Evolutionary conservation across 2,797 vertebrate species (phyloP).

Genomic region (Rhyacichthys aspro): DNA sequence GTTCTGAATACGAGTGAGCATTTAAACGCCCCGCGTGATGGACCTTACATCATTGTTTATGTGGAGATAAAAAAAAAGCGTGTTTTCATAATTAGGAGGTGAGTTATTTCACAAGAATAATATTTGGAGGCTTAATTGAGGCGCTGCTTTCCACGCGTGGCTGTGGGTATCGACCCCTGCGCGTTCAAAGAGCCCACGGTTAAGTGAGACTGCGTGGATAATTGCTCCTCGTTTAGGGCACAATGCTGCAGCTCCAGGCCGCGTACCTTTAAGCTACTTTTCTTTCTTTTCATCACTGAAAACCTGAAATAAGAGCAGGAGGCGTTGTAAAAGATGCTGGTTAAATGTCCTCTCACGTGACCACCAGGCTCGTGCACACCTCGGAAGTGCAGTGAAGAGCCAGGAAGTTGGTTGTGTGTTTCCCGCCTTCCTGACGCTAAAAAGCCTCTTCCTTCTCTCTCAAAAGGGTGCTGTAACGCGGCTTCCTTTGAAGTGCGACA

Average conservation of each 20-base stretch:
- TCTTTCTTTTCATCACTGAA: background rate
- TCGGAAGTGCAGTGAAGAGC: background rate
- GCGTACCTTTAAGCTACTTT: slow-evolving; percentile 16
- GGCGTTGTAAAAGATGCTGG: background rate
- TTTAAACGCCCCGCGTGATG: slow-evolving; percentile 30
- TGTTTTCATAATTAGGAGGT: slow-evolving; percentile 35
- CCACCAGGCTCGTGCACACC: slow-evolving; percentile 40
- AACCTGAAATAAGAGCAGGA: background rate
- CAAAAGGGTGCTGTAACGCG: slow-evolving; percentile 81
- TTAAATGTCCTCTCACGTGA: background rate
- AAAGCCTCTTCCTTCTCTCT: slow-evolving; percentile 74
- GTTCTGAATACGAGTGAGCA: slow-evolving; percentile 30
- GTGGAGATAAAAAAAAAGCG: slow-evolving; percentile 12
- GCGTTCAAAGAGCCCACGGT: slow-evolving; percentile 69
- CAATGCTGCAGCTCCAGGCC: slow-evolving; percentile 66
- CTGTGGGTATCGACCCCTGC: slow-evolving; percentile 71
- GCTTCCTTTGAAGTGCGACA: slow-evolving; percentile 91
- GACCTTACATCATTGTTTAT: slow-evolving; percentile 50
- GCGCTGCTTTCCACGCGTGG: slow-evolving; percentile 57
- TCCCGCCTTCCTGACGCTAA: slow-evolving; percentile 50
- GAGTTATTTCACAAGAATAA: slow-evolving; percentile 59
- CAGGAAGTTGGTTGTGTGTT: slow-evolving; percentile 28
- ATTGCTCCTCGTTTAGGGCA: slow-evolving; percentile 64
- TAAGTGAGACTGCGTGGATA: slow-evolving; percentile 69
- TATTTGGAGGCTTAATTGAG: slow-evolving; percentile 68